Conservation (phyloP, 2,888 invertebrate species). For the Mesoligia furuncula region DNA sequence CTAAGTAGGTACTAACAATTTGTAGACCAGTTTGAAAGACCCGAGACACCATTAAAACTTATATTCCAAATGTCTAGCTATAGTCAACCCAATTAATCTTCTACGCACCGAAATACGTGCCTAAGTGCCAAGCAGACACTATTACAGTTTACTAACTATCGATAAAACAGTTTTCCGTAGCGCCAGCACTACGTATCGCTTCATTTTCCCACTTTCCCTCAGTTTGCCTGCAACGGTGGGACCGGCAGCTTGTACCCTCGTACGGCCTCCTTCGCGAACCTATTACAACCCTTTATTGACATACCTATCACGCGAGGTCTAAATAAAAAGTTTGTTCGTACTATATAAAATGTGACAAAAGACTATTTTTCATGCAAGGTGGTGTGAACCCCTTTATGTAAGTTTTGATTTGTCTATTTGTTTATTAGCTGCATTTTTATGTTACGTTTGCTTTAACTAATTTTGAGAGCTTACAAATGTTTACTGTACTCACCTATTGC, state of each 20-base stretch:
- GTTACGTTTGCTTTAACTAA: slow-evolving; percentile 15
- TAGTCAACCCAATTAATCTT: slow-evolving; percentile 20
- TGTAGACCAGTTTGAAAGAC: background rate
- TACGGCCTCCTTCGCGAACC: slow-evolving; percentile 25
- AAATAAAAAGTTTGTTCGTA: slow-evolving; percentile 58
- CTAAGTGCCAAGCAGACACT: slow-evolving; percentile 20
- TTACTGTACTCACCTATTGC: background rate
- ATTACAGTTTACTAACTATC: slow-evolving; percentile 60
- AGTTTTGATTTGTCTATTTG: slow-evolving; percentile 38
- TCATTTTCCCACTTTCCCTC: slow-evolving; percentile 81
- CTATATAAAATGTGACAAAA: slow-evolving; percentile 58
- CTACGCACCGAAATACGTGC: slow-evolving; percentile 15
- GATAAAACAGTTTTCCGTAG: slow-evolving; percentile 64
- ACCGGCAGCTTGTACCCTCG: slow-evolving; percentile 61
- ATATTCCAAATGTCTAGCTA: background rate
- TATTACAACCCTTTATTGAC: slow-evolving; percentile 60
- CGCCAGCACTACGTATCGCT: slow-evolving; percentile 76
- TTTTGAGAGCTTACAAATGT: slow-evolving; percentile 30
- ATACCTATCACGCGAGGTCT: slow-evolving; percentile 59
- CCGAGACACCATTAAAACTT: background rate
- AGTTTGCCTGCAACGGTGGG: slow-evolving; percentile 77
- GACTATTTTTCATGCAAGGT: slow-evolving; percentile 47
- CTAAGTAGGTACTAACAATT: background rate
- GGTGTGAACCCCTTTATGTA: slow-evolving; percentile 49
- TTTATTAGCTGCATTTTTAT: slow-evolving; percentile 26